phyloP scores from a whole-genome alignment of 2,113 vertebrate species.

The Geothlypis trichas region DNA sequence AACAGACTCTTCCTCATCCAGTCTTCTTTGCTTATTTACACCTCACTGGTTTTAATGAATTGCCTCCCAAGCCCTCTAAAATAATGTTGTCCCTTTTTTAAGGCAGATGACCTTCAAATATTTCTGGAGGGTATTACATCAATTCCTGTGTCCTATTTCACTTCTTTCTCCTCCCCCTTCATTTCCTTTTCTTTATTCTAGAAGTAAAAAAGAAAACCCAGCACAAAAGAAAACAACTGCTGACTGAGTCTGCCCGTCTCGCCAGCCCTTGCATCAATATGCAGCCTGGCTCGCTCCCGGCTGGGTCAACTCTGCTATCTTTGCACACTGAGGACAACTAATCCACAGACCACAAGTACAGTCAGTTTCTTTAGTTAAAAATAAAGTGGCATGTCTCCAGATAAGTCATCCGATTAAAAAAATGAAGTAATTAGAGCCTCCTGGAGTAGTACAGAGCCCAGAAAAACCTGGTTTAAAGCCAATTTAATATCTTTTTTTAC shows the following conservation, averaged over 20 bases:
- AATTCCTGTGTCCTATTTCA: not conserved
- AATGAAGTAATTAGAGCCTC: slow-evolving; percentile 7
- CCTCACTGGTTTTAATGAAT: not conserved
- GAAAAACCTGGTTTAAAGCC: not conserved
- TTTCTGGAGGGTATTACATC: not conserved
- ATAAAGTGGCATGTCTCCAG: slow-evolving; percentile 37
- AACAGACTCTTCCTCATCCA: not conserved
- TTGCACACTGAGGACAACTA: slow-evolving; percentile 7
- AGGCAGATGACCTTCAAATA: slow-evolving; percentile 8
- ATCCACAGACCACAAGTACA: slow-evolving; percentile 32
- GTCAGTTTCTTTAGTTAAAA: slow-evolving; percentile 61
- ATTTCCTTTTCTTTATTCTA: slow-evolving; percentile 6
- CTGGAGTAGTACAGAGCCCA: not conserved
- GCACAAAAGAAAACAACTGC: slow-evolving; percentile 24
- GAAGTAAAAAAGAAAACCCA: slow-evolving; percentile 16
- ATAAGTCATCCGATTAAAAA: slow-evolving; percentile 13
- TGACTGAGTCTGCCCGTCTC: not conserved
- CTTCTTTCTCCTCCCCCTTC: not conserved
- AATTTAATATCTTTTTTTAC: not conserved
- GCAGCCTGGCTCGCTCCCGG: not conserved
- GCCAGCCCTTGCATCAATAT: slow-evolving; percentile 43
- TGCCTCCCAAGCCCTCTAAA: not conserved
- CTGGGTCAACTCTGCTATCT: slow-evolving; percentile 19
- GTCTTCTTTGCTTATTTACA: not conserved
- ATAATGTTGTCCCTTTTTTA: not conserved